phyloP scores from a whole-genome alignment of 2,797 vertebrate genomes.

The Thaleichthys pacificus region DNA sequence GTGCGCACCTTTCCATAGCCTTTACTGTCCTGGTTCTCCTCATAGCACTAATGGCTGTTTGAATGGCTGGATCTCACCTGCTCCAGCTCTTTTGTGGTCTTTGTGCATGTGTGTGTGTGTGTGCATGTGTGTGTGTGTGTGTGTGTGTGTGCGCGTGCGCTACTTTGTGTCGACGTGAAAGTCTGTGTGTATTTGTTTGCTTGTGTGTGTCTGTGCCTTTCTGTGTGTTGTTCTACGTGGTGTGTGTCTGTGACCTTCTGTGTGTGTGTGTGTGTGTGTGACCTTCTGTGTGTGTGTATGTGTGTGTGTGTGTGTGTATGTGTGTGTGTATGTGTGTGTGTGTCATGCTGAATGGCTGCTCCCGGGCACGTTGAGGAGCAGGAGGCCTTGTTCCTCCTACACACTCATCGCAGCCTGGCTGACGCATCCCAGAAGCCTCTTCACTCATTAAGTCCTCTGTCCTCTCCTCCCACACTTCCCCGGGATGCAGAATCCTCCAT shows the following conservation, averaged over 20 bases:
- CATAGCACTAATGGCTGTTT: not conserved
- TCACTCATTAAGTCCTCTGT: conserved; percentile 81
- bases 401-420: conserved; percentile 65
- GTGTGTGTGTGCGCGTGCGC: not conserved
- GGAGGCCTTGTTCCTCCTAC: conserved; percentile 69
- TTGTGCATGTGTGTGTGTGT: conserved; percentile 30
- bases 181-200: not conserved
- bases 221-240: not conserved
- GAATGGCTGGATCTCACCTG: not conserved
- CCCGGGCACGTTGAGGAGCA: conserved; percentile 62
- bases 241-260: not conserved
- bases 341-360: conserved; percentile 54
- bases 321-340: not conserved
- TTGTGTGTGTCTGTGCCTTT: not conserved
- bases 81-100: not conserved
- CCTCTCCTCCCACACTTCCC: conserved; percentile 74
- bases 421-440: conserved; percentile 78
- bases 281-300: not conserved
- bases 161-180: not conserved
- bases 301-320: not conserved
- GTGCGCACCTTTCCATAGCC: too few species aligned
- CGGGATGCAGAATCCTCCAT: conserved; percentile 71
- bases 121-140: not conserved
- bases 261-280: conserved; percentile 11
- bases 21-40: not conserved